Percentiles rank a stretch among this genome's conserved stretches.
These are phyloP conservation scores for Carpatolechia fugitivella DNA, from an alignment of 2,888 invertebrate species.

Conservation along the genomic window DNA sequence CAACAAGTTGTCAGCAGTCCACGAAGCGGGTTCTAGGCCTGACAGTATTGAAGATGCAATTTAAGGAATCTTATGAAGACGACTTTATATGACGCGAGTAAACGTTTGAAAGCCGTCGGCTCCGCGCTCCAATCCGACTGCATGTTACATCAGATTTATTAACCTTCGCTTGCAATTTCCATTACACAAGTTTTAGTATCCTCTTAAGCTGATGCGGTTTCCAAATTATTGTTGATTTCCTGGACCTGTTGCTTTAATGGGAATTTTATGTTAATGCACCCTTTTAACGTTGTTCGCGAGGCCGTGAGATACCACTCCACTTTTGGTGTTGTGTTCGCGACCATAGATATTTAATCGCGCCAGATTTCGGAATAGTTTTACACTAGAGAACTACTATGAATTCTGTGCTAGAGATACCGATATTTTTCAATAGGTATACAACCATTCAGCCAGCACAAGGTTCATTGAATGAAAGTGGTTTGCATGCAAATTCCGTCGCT, in stretches of 20 bases:
- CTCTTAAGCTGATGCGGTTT: conserved; percentile 15
- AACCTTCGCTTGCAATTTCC: conserved; percentile 17
- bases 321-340: background rate
- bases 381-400: no score
- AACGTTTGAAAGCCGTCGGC: conserved; percentile 11
- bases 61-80: background rate
- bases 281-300: background rate
- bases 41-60: background rate
- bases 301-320: background rate
- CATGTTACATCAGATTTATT: conserved; percentile 17
- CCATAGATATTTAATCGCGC: no score
- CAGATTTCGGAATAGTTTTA: no score
- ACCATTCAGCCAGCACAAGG: background rate
- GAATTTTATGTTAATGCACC: conserved; percentile 6
- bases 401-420: background rate
- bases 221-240: conserved; percentile 15
- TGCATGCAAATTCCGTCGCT: background rate
- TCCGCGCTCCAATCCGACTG: conserved; percentile 7
- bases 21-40: background rate
- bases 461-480: background rate
- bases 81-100: background rate
- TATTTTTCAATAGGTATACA: background rate
- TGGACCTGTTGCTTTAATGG: conserved; percentile 5
- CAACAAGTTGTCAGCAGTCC: background rate
- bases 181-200: conserved; percentile 18